Evolutionary conservation across 2,888 invertebrate genomes (phyloP).

Genomic region (Harmothoe impar): DNA sequence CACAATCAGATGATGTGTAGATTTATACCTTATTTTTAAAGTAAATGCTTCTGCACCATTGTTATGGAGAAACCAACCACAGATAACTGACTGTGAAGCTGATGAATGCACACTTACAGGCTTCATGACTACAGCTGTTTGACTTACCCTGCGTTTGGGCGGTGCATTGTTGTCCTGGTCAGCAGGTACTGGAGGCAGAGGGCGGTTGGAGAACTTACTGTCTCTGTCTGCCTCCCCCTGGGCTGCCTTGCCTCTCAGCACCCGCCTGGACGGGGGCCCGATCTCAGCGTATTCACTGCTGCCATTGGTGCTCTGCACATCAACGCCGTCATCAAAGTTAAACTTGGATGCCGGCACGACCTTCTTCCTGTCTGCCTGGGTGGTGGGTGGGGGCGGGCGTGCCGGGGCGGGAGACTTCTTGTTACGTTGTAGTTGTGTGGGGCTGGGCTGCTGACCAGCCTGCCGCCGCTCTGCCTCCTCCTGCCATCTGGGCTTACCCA

Average conservation of each 20-base stretch:
- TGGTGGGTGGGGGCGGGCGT: constrained; percentile 25
- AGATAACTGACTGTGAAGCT: too few species aligned
- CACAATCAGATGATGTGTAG: too few species aligned
- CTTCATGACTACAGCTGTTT: too few species aligned
- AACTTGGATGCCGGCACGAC: constrained; percentile 58
- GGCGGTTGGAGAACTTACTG: constrained; percentile 21
- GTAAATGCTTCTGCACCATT: too few species aligned
- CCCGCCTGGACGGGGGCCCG: constrained; percentile 1
- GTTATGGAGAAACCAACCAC: too few species aligned
- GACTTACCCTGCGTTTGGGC: constrained; percentile 55
- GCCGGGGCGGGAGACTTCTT: constrained; percentile 34
- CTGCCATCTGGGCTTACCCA: constrained; percentile 73
- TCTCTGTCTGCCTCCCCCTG: neutral
- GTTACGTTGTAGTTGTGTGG: constrained; percentile 40
- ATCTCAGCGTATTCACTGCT: constrained; percentile 31
- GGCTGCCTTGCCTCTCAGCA: neutral
- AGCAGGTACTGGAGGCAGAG: neutral
- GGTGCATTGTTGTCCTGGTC: neutral
- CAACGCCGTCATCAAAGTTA: constrained; percentile 39
- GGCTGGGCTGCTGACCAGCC: constrained; percentile 70
- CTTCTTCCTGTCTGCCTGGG: constrained; percentile 32
- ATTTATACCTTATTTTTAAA: too few species aligned
- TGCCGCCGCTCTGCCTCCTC: constrained; percentile 77
- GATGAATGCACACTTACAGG: too few species aligned
- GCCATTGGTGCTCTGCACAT: neutral